These are phyloP conservation scores for Acleris literana DNA, from an alignment of 2,888 invertebrate species.

Conservation along the genomic window DNA sequence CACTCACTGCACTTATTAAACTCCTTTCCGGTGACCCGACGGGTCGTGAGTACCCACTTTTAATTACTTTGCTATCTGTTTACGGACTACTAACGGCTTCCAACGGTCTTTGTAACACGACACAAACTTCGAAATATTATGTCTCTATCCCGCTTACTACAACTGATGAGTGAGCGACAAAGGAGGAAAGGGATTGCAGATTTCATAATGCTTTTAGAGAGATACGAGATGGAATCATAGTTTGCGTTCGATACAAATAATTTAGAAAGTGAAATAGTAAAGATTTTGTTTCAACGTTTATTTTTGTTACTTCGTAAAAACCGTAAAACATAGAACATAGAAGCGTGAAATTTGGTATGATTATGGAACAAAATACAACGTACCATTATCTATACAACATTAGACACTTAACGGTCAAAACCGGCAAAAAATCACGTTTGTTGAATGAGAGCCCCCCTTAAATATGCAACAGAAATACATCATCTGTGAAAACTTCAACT, in stretches of 20 bases:
- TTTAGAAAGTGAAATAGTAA: background rate
- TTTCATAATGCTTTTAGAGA: background rate
- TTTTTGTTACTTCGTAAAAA: background rate
- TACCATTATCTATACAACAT: too few species aligned
- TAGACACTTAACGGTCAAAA: too few species aligned
- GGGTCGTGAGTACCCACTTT: background rate
- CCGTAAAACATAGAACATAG: background rate
- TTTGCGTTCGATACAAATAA: background rate
- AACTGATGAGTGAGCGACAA: too few species aligned
- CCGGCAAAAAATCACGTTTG: too few species aligned
- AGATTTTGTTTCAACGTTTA: too few species aligned
- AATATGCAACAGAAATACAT: too few species aligned
- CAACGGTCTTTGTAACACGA: background rate
- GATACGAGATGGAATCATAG: too few species aligned
- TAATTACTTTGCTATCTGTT: slow-evolving; percentile 2
- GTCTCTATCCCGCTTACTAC: background rate
- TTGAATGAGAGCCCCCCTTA: too few species aligned
- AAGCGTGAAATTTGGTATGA: too few species aligned
- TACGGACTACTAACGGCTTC: background rate
- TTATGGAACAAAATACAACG: too few species aligned
- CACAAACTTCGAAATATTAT: background rate
- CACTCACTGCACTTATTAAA: background rate
- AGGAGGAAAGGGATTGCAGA: background rate
- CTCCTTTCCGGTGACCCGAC: background rate
- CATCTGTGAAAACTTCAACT: too few species aligned